Evolutionary conservation across 2,797 vertebrate species (phyloP).

Genomic region (Borostomias antarcticus): DNA sequence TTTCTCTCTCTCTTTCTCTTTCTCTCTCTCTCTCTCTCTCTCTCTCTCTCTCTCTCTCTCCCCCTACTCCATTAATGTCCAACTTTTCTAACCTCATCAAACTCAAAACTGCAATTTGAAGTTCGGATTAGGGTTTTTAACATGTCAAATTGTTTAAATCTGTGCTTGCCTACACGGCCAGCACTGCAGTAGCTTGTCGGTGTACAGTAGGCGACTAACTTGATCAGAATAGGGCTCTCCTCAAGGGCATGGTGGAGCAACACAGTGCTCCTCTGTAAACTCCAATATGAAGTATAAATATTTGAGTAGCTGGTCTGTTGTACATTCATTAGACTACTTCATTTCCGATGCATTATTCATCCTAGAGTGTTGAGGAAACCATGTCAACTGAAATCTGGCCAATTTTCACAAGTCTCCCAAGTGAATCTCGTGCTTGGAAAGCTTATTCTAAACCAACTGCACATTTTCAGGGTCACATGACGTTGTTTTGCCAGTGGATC

Average conservation of each 20-base stretch:
- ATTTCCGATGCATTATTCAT: constrained; percentile 65
- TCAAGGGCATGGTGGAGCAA: constrained; percentile 38
- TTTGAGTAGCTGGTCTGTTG: constrained; percentile 34
- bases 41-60: not conserved
- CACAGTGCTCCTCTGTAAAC: constrained; percentile 46
- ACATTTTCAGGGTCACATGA: not conserved
- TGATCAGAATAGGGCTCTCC: no score
- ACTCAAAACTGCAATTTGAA: no score
- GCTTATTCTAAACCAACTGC: constrained; percentile 31
- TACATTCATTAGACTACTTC: constrained; percentile 46
- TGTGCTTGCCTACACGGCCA: no score
- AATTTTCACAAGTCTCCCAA: constrained; percentile 48
- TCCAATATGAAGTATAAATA: constrained; percentile 60
- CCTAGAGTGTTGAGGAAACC: constrained; percentile 42
- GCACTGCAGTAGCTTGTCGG: no score
- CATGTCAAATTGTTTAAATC: no score
- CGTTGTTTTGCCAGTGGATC: constrained; percentile 27
- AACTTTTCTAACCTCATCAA: no score
- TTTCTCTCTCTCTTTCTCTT: constrained; percentile 35
- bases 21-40: constrained; percentile 35
- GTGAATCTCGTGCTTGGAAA: constrained; percentile 37
- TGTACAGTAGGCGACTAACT: no score
- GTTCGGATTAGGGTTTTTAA: no score
- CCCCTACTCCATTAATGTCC: no score
- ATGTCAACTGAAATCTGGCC: constrained; percentile 52